Base-by-base conservation (phyloP, 2,797 vertebrate species). In the Onychomys arenicola region DNA sequence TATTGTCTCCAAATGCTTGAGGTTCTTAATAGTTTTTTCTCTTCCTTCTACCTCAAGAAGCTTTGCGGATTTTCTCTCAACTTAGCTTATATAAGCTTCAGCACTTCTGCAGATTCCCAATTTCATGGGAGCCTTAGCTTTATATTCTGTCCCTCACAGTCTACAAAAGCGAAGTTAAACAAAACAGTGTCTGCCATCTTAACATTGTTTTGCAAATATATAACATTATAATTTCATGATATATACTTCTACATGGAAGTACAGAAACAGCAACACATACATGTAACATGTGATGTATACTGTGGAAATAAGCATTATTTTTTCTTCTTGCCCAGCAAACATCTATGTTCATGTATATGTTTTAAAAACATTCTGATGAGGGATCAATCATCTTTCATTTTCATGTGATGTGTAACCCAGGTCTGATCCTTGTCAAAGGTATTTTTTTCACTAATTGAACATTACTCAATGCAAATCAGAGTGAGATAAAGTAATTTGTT, bases 381-480 rank as follows among this genome's bases (percentile, higher is more conserved):
- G 3, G 37, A 81, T 10, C 17, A 83, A 7, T 14, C 2, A 46
- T 4, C 12, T 82, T 90, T 6, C 19, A 17, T 81, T 92, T 80
- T 34, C 16, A 23, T 59, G 37, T 32, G 27, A 59, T 7, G 6
- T 76, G 80, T 90, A 34, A 34, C 12, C 0, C 40, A 75, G 3
- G 1, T 84, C 37, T 59, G 7, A 81, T 81, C 16, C 43, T 21
- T 52, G 43, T 90, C 82, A 88, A n/a, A 71, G 52, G 57, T 75
- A 67, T 89, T 19, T 86, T 69, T 43, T 77, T 92, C 34, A 57
- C 17, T 21, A 92, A n/a, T 32, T 77, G 25, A 7, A 75, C 5
- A 73, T 86, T 32, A 84, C 1, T 7, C 34, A 95, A 49, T 43
- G 78, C 25, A 95, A 93, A 85, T 92, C 73, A 89, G 32, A 81